These are phyloP conservation scores for Diadromus collaris DNA, from an alignment of 2,888 invertebrate genomes.

Conservation along the genomic window DNA sequence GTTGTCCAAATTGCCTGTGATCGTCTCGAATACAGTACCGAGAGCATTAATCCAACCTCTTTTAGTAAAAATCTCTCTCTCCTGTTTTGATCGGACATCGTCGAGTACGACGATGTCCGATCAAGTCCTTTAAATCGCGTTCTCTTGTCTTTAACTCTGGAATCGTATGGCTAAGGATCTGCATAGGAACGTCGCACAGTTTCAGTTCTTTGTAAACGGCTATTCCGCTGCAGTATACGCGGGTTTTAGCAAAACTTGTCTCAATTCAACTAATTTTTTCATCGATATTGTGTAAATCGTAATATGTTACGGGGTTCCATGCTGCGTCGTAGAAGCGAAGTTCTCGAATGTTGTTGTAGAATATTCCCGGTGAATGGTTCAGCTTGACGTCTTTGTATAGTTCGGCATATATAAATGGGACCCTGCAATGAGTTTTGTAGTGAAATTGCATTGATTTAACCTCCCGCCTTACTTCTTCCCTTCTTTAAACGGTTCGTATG, in stretches of 20 bases:
- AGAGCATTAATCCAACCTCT: constrained; percentile 64
- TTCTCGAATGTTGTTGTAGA: constrained; percentile 48
- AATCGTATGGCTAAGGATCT: constrained; percentile 14
- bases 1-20: constrained; percentile 68
- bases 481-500: constrained; percentile 17
- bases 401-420: constrained; percentile 6
- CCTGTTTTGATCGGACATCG: no score
- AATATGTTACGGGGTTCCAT: constrained; percentile 23
- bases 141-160: constrained; percentile 32
- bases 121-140: constrained; percentile 37
- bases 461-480: constrained; percentile 8
- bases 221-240: constrained; percentile 19
- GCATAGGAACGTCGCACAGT: constrained; percentile 1
- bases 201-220: constrained; percentile 17
- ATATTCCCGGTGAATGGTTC: constrained; percentile 50
- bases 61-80: no score
- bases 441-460: no score
- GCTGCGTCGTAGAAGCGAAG: constrained; percentile 32
- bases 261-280: constrained; percentile 21
- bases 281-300: constrained; percentile 14
- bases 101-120: constrained; percentile 50
- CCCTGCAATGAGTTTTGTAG: constrained; percentile 17
- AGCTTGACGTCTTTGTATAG: constrained; percentile 30
- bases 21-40: constrained; percentile 65
- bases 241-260: constrained; percentile 15